phyloP scores from a whole-genome alignment of 2,888 invertebrate species.

The Campoplex capitator region DNA sequence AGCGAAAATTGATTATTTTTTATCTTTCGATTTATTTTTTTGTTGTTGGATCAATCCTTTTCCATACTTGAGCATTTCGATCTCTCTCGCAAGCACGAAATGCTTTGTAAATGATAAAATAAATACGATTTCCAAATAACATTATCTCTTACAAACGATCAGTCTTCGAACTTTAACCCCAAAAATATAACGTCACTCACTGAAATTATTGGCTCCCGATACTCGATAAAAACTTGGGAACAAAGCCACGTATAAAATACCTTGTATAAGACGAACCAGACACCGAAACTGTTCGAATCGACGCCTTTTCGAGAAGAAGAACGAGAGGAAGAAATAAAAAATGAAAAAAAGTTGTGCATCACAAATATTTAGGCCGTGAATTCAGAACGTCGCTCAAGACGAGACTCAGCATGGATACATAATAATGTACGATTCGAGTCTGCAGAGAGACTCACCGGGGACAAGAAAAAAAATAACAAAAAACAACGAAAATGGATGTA shows the following conservation, averaged over 20 bases:
- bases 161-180: neutral
- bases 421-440: slow-evolving; percentile 46
- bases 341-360: slow-evolving; percentile 47
- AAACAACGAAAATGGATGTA: neutral
- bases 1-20: too few species aligned
- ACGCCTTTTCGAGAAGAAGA: slow-evolving; percentile 35
- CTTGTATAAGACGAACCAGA: slow-evolving; percentile 44
- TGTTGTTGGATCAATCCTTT: neutral
- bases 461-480: neutral
- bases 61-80: too few species aligned
- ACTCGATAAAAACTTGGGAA: neutral
- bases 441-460: slow-evolving; percentile 8
- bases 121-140: neutral
- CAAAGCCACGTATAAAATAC: neutral
- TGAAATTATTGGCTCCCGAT: neutral
- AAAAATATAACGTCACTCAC: neutral
- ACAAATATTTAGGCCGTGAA: slow-evolving; percentile 67
- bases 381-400: slow-evolving; percentile 55
- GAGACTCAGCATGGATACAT: slow-evolving; percentile 53
- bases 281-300: slow-evolving; percentile 43
- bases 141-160: neutral
- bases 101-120: too few species aligned
- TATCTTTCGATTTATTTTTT: neutral
- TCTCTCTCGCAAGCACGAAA: too few species aligned
- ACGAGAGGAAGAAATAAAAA: neutral